phyloP scores from a whole-genome alignment of 2,888 invertebrate species.

The Lasioglossum oenotherae region DNA sequence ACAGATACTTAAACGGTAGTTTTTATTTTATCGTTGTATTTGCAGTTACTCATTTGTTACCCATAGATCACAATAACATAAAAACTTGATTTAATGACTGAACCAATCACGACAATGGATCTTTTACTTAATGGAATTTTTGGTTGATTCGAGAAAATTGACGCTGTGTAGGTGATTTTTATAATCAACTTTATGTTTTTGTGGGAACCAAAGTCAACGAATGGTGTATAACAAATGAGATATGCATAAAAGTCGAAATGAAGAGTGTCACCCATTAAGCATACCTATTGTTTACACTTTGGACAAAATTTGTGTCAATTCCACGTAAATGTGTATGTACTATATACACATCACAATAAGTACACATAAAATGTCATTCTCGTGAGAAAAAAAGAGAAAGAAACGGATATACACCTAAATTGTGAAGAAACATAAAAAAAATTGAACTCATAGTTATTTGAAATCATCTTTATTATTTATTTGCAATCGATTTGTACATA shows the following conservation, averaged over 20 bases:
- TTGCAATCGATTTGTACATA: neutral
- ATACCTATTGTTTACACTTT: neutral
- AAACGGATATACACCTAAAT: neutral
- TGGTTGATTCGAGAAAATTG: neutral
- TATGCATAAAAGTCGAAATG: neutral
- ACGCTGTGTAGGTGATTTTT: neutral
- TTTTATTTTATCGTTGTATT: neutral
- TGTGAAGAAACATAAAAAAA: constrained; percentile 4
- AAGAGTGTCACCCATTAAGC: neutral
- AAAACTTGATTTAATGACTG: too few species aligned
- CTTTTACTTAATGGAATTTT: neutral
- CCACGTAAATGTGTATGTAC: neutral
- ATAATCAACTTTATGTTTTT: neutral
- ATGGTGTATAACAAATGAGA: neutral
- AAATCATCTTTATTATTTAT: constrained; percentile 6
- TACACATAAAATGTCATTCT: neutral
- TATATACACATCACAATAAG: neutral
- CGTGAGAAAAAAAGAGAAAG: too few species aligned
- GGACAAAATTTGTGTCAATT: neutral
- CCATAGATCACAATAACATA: neutral
- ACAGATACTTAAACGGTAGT: neutral
- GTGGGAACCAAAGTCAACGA: neutral
- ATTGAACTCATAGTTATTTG: neutral
- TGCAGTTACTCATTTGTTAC: neutral
- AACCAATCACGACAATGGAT: too few species aligned